These are phyloP conservation scores for Megaustenia siamemsis DNA, from an alignment of 2,888 invertebrate genomes.

Conservation along the genomic window DNA sequence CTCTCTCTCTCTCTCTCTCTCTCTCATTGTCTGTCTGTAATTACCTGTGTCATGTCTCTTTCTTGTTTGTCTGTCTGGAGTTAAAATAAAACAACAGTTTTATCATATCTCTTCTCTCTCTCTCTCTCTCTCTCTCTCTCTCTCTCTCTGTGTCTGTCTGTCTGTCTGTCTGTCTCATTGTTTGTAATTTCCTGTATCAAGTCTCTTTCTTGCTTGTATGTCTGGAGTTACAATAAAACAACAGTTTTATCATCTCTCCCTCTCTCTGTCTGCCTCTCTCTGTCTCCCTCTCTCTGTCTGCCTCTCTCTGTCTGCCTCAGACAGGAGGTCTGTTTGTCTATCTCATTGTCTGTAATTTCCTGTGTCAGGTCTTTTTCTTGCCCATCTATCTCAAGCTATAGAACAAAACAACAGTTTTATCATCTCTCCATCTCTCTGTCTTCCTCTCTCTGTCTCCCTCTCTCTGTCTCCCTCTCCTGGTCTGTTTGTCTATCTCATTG, in stretches of 20 bases:
- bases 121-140: not conserved
- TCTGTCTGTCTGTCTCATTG: not conserved
- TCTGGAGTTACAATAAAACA: too few relatives aligned
- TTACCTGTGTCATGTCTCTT: not conserved
- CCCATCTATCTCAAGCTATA: not conserved
- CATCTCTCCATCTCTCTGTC: not conserved
- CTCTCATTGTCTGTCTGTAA: too few relatives aligned
- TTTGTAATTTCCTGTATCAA: too few relatives aligned
- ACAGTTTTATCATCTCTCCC: not conserved
- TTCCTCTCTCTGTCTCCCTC: too few relatives aligned
- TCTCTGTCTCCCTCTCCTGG: not conserved
- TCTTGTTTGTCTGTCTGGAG: not conserved
- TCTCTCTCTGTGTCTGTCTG: not conserved
- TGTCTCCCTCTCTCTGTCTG: too few relatives aligned
- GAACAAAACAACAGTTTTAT: not conserved
- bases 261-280: conserved; percentile 4
- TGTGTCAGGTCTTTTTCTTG: not conserved
- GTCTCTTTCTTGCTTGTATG: too few relatives aligned
- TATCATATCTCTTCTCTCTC: not conserved
- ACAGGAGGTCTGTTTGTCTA: too few relatives aligned
- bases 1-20: not conserved
- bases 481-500: too few relatives aligned
- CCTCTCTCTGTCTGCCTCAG: not conserved
- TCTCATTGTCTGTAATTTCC: too few relatives aligned
- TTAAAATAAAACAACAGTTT: not conserved